Evolutionary conservation across 2,888 invertebrate species (phyloP).

Genomic region (Caenorhabditis virilis): DNA sequence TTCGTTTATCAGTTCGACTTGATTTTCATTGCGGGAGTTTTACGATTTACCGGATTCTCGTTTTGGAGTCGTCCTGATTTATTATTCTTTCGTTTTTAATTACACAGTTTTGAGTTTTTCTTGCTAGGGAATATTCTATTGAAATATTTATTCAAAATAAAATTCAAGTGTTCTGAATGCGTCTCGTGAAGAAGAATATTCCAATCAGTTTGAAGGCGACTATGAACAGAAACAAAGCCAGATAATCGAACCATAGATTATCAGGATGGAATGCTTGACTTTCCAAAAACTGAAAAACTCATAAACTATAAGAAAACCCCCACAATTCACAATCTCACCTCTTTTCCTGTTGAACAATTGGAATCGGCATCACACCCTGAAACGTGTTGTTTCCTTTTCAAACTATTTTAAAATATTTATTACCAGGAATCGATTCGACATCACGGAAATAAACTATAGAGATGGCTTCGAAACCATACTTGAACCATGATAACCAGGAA

Average conservation of each 20-base stretch:
- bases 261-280: neutral
- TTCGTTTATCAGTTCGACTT: no score
- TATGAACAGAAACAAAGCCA: neutral
- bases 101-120: no score
- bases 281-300: neutral
- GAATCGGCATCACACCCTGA: no score
- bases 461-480: conserved; percentile 66
- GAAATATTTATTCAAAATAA: neutral
- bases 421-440: conserved; percentile 10
- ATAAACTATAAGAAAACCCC: neutral
- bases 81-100: no score
- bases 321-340: neutral
- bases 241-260: neutral
- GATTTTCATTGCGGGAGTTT: no score
- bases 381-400: neutral
- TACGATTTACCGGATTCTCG: no score
- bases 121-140: no score
- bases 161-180: neutral
- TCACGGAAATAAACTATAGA: conserved; percentile 14
- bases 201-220: neutral
- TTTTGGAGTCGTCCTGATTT: no score
- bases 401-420: neutral
- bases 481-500: conserved; percentile 69
- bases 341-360: neutral
- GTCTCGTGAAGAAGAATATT: neutral